Evolutionary conservation across 1,140 invertebrate genomes (phyloP).

Genomic region (Teleogryllus occipitalis): DNA sequence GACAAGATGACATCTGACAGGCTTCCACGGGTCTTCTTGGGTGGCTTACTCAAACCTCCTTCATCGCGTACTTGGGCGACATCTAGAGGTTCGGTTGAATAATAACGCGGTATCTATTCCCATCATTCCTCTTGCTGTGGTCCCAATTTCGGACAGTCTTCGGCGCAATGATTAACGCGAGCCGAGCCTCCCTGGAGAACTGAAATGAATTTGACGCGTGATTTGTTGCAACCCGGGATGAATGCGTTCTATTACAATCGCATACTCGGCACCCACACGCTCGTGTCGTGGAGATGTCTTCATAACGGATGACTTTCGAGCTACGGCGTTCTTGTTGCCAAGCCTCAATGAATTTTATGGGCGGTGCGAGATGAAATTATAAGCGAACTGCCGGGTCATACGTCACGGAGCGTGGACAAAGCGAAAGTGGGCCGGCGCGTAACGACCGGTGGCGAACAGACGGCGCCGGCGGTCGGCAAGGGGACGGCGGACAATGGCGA

Average conservation of each 20-base stretch:
- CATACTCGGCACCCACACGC: not conserved
- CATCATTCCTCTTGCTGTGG: no score
- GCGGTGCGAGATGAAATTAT: not conserved
- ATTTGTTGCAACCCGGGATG: not conserved
- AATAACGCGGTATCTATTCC: no score
- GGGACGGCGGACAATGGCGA: not conserved
- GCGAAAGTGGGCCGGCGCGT: not conserved
- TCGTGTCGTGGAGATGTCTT: not conserved
- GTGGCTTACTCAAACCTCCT: no score
- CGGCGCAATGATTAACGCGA: no score
- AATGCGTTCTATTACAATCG: not conserved
- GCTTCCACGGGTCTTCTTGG: no score
- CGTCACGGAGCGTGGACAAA: not conserved
- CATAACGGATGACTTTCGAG: not conserved
- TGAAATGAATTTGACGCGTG: not conserved
- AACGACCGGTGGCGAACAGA: not conserved
- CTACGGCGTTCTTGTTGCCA: not conserved
- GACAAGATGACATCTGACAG: no score
- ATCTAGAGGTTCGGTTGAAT: no score
- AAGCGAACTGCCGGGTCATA: not conserved
- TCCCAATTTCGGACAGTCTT: no score
- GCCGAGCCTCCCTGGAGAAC: not conserved
- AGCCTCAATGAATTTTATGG: not conserved
- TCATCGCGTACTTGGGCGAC: no score
- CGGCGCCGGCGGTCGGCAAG: not conserved